Base-by-base conservation (phyloP, 2,797 vertebrate genomes). In the Alcedo quadribrachys region DNA sequence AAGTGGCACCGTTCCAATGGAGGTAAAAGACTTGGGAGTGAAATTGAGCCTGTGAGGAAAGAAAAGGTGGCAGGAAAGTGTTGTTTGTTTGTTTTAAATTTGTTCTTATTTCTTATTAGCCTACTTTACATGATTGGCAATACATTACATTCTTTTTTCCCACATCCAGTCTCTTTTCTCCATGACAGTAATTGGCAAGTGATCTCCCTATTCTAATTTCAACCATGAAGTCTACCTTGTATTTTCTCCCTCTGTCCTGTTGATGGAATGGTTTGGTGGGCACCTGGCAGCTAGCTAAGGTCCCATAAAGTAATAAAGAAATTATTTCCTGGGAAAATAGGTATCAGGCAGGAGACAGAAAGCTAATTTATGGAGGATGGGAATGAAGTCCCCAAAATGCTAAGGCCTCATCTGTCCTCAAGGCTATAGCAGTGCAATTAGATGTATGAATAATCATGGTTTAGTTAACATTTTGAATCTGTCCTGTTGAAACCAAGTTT, bases 201-300 rank as follows among this genome's bases (percentile, higher is more conserved):
- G 27, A 75, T 46, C 8, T 67, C n/a, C 33, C 35, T 50, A 28
- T 46, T 21, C 10, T 83, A 80, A 8, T 45, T 28, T 73, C 0
- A 0, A 12, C 14, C 21, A 19, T 22, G 16, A 25, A 12, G 21
- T 73, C 30, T 65, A 65, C 8, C 24, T 48, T 3, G 0, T 30
- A n/a, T 73, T 53, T 73, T 24, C 17, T 54, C 22, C n/a, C 4
- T n/a, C 51, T 57, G 12, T 68, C 32, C 12, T 53, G 5, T 62
- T 69, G 46, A 57, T 43, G 45, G 37, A 45, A 12, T 20, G 21
- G 8, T 19, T 67, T 57, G 16, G 6, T 57, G 53, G 9, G 15
- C 16, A 40, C 3, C 18, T 74, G 62, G 14, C 12, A 82, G 11
- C 30, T 24, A 60, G 4, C 9, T 15, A 69, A 33, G 27, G 10